These are phyloP conservation scores for Clamator glandarius DNA, from an alignment of 2,797 vertebrate species.

Conservation along the genomic window DNA sequence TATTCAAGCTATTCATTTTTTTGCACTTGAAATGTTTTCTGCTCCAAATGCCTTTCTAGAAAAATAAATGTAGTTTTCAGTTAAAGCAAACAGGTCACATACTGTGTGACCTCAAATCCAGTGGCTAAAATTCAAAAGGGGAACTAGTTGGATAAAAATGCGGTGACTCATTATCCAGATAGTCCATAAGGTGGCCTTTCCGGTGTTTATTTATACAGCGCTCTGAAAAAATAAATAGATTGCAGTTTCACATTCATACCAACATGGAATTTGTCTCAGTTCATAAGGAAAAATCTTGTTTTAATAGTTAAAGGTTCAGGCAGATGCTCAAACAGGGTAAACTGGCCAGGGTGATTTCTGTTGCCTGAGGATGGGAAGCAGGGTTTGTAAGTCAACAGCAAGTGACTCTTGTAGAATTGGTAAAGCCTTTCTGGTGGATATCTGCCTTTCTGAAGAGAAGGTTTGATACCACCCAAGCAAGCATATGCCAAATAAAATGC, in stretches of 20 bases:
- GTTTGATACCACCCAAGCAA: background rate
- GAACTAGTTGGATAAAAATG: constrained; percentile 42
- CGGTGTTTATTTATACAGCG: background rate
- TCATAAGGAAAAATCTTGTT: background rate
- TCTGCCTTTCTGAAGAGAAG: background rate
- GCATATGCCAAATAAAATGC: background rate
- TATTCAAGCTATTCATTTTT: constrained; percentile 40
- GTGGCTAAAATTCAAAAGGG: constrained; percentile 28
- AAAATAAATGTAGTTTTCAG: constrained; percentile 35
- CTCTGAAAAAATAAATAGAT: constrained; percentile 17
- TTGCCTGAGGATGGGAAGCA: background rate
- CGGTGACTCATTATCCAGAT: background rate
- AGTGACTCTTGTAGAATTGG: background rate
- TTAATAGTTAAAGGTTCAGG: background rate
- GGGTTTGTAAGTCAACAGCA: background rate
- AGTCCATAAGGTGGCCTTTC: constrained; percentile 16
- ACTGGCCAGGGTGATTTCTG: background rate
- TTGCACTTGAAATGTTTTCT: constrained; percentile 19
- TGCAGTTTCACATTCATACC: background rate
- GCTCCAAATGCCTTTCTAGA: constrained; percentile 22
- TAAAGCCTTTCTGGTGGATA: background rate
- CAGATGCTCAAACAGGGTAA: background rate
- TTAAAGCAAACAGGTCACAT: constrained; percentile 44
- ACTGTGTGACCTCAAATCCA: constrained; percentile 15
- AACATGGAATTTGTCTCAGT: background rate